A percentile compares a stretch with the other conserved stretches of the same genome.
Conservation (phyloP, 2,797 vertebrate species). For the Crypturellus tataupa region DNA sequence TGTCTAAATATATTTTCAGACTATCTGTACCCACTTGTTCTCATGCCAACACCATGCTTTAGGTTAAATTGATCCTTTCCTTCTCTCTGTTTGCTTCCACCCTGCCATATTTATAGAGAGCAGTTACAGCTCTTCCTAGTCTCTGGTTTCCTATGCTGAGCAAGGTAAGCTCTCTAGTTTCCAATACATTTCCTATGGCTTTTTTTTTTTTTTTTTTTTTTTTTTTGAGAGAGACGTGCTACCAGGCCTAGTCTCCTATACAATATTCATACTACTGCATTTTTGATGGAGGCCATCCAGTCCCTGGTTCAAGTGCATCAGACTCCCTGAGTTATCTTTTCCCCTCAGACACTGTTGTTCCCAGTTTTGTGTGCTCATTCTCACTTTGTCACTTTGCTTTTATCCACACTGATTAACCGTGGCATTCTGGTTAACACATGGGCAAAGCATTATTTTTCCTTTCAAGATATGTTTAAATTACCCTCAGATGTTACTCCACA, state of each 20-base stretch:
- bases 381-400: not conserved
- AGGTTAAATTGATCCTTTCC: slow-evolving; percentile 49
- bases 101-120: slow-evolving; percentile 37
- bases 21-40: slow-evolving; percentile 44
- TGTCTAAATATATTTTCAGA: slow-evolving; percentile 34
- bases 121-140: not conserved
- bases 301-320: not conserved
- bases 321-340: not conserved
- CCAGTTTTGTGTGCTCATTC: not conserved
- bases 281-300: not conserved
- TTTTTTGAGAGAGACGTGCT: not conserved
- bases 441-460: not conserved
- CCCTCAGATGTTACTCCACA: not conserved
- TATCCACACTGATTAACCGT: not conserved
- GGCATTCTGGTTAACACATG: not conserved
- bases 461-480: not conserved
- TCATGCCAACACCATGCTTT: not conserved
- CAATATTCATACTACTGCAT: not conserved
- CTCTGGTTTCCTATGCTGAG: not conserved
- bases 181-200: too few relatives aligned
- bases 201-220: not conserved
- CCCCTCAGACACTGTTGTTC: not conserved
- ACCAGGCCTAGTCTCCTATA: not conserved
- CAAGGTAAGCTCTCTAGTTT: not conserved
- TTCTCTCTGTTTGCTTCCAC: slow-evolving; percentile 35